These are phyloP conservation scores for Kryptolebias marmoratus DNA, from an alignment of 2,113 vertebrate species.

Conservation along the genomic window DNA sequence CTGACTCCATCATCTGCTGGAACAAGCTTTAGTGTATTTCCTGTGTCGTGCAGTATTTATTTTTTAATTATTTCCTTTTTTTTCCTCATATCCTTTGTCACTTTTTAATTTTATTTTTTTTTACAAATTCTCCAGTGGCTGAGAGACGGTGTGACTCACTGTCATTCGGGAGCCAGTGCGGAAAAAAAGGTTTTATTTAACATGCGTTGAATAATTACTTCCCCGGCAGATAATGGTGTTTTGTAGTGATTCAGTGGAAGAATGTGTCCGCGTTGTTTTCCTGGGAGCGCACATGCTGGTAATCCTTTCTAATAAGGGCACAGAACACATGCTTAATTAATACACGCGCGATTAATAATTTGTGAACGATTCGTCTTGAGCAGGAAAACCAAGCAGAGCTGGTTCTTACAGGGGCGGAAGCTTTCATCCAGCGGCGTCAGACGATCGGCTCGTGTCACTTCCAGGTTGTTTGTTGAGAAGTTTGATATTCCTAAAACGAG, in stretches of 20 bases:
- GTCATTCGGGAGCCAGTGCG: slow-evolving; percentile 41
- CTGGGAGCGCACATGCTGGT: slow-evolving; percentile 16
- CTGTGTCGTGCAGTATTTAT: slow-evolving; percentile 70
- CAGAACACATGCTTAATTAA: slow-evolving; percentile 28
- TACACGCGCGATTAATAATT: neutral
- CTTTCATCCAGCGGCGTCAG: neutral
- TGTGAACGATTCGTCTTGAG: neutral
- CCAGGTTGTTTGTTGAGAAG: neutral
- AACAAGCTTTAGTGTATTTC: slow-evolving; percentile 50
- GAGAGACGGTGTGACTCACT: slow-evolving; percentile 24
- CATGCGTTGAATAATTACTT: slow-evolving; percentile 43
- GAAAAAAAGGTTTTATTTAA: slow-evolving; percentile 62
- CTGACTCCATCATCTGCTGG: slow-evolving; percentile 24
- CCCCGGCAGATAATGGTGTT: slow-evolving; percentile 31
- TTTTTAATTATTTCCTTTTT: slow-evolving; percentile 40
- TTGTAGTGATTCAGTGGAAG: slow-evolving; percentile 17
- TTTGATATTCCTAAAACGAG: neutral
- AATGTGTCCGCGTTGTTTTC: slow-evolving; percentile 1
- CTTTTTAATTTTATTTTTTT: slow-evolving; percentile 66
- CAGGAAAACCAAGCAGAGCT: neutral
- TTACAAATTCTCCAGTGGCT: slow-evolving; percentile 21
- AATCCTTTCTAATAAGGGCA: slow-evolving; percentile 23
- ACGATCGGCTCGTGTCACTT: neutral
- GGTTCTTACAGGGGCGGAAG: neutral
- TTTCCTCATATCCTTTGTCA: slow-evolving; percentile 43